Conservation (phyloP, 2,113 vertebrate genomes). For the Ceyx melanurus region DNA sequence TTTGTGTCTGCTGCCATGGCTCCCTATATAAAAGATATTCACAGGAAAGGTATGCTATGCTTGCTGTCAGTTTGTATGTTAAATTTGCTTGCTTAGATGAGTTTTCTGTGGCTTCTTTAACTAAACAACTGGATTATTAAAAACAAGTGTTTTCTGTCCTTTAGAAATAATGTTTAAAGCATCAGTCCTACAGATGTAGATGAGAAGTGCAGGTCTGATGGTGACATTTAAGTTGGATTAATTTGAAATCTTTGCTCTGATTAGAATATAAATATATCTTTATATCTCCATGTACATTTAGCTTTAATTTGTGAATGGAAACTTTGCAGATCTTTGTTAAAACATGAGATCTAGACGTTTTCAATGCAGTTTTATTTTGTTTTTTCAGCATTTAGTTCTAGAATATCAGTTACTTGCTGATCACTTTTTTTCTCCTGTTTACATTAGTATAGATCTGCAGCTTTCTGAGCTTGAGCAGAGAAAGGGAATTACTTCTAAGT, state of each 20-base stretch:
- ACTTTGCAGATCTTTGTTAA: neutral
- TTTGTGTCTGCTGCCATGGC: slow-evolving; percentile 82
- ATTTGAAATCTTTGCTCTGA: neutral
- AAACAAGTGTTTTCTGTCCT: neutral
- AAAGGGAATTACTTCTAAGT: neutral
- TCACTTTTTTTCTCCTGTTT: neutral
- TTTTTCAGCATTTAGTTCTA: neutral
- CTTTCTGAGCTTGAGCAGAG: neutral
- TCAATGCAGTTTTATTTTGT: neutral
- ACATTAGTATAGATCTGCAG: neutral
- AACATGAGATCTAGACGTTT: accelerated
- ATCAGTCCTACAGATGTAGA: accelerated
- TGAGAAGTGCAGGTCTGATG: neutral
- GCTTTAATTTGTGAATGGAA: neutral
- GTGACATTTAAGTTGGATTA: neutral
- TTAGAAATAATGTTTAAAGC: neutral
- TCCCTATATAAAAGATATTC: slow-evolving; percentile 86
- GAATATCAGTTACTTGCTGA: neutral
- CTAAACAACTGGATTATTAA: neutral
- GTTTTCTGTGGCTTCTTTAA: neutral
- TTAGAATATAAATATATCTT: accelerated
- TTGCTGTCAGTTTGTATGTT: accelerated
- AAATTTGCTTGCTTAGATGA: neutral
- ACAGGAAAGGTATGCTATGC: slow-evolving; percentile 77
- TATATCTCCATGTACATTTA: accelerated